Conservation (phyloP, 2,888 invertebrate genomes). For the Leistus spinibarbis region DNA sequence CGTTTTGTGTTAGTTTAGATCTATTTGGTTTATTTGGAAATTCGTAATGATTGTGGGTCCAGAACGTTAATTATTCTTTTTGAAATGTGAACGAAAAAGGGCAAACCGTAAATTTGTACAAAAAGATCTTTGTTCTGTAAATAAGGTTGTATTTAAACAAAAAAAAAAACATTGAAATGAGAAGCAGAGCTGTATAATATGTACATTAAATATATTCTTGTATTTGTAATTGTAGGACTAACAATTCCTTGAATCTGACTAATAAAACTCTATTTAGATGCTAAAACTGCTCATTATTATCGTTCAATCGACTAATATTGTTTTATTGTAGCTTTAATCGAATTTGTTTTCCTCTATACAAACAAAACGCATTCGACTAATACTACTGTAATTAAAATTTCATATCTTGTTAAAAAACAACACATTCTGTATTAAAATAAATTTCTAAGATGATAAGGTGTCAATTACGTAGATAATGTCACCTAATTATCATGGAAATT, state of each 20-base stretch:
- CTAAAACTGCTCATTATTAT: constrained; percentile 28
- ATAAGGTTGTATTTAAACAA: constrained; percentile 35
- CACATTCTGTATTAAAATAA: too few species aligned
- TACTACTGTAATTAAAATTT: too few species aligned
- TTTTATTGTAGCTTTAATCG: too few species aligned
- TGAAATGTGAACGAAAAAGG: constrained; percentile 24
- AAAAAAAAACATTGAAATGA: constrained; percentile 16
- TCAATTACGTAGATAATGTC: too few species aligned
- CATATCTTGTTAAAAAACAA: too few species aligned
- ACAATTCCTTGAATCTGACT: constrained; percentile 32
- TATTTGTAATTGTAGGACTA: constrained; percentile 37
- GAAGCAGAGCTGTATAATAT: constrained; percentile 34
- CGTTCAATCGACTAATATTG: constrained; percentile 33
- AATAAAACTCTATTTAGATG: constrained; percentile 37
- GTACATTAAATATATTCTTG: constrained; percentile 39
- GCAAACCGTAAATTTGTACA: constrained; percentile 29
- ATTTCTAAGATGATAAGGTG: too few species aligned
- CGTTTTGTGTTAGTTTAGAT: not conserved
- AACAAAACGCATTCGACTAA: too few species aligned
- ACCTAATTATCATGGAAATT: too few species aligned
- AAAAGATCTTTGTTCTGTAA: constrained; percentile 37
- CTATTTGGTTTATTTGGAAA: not conserved
- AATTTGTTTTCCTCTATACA: too few species aligned
- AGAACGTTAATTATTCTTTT: constrained; percentile 22
- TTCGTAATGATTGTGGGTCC: constrained; percentile 35